Percentiles rank a stretch among this genome's conserved stretches.
These are phyloP conservation scores for Scarus forsteni DNA, from an alignment of 2,797 vertebrate species.

Conservation along the genomic window DNA sequence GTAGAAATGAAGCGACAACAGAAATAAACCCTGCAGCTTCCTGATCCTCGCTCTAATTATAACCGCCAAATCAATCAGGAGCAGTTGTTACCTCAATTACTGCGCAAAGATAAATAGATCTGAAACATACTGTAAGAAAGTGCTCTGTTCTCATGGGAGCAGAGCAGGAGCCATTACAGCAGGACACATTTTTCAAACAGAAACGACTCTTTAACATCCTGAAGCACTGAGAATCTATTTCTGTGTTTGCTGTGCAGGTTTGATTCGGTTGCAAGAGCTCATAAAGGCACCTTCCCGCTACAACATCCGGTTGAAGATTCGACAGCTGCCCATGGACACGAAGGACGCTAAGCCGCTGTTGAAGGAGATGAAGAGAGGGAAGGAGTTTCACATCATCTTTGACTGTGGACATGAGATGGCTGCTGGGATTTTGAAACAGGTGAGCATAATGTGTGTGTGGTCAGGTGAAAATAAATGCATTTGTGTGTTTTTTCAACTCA, in stretches of 20 bases:
- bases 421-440: slow-evolving; percentile 97
- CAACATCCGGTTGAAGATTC: slow-evolving; percentile 97
- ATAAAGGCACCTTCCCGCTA: slow-evolving; percentile 99
- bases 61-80: slow-evolving; percentile 52
- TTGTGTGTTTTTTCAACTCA: background rate
- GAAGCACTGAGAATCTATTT: slow-evolving; percentile 1
- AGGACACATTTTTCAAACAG: slow-evolving; percentile 1
- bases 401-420: slow-evolving; percentile 98
- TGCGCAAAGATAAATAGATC: slow-evolving; percentile 43
- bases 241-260: slow-evolving; percentile 79
- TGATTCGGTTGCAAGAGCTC: slow-evolving; percentile 97
- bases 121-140: slow-evolving; percentile 43
- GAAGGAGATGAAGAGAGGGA: slow-evolving; percentile 98
- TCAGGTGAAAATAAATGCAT: background rate
- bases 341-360: slow-evolving; percentile 97
- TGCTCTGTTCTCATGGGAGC: slow-evolving; percentile 13
- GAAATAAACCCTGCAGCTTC: slow-evolving; percentile 54
- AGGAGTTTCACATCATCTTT: slow-evolving; percentile 98
- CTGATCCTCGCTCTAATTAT: slow-evolving; percentile 67
- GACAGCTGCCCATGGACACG: slow-evolving; percentile 93
- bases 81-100: slow-evolving; percentile 57
- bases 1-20: slow-evolving; percentile 53
- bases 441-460: slow-evolving; percentile 63
- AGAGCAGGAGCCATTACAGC: background rate
- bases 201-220: background rate